These are phyloP conservation scores for Drosophila orosa DNA, from an alignment of 1,140 invertebrate species.

Conservation along the genomic window DNA sequence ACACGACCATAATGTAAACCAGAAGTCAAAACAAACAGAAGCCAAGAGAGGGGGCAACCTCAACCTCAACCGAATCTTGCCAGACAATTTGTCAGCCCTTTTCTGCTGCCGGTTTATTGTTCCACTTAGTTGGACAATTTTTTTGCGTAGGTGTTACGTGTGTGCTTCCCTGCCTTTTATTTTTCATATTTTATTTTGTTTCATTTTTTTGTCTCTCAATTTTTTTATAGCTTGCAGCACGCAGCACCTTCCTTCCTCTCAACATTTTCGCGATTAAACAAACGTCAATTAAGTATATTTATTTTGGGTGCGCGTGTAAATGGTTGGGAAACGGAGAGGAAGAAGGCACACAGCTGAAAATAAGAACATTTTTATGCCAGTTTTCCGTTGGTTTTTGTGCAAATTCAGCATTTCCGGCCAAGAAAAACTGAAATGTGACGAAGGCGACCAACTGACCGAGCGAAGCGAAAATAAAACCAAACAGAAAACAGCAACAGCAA, in stretches of 20 bases:
- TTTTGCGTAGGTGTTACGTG: conserved; percentile 49
- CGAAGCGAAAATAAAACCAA: conserved; percentile 31
- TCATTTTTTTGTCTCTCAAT: conserved; percentile 1
- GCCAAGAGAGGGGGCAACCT: neutral
- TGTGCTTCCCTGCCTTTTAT: conserved; percentile 6
- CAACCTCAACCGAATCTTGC: conserved; percentile 13
- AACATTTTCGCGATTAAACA: conserved; percentile 62
- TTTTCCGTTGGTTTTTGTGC: conserved; percentile 70
- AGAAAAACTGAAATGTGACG: conserved; percentile 79
- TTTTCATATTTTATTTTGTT: conserved; percentile 20
- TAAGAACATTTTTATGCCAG: conserved; percentile 69
- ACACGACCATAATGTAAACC: conserved; percentile 1
- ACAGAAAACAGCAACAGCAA: conserved; percentile 23
- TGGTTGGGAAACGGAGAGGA: conserved; percentile 8
- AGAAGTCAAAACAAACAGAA: conserved; percentile 24
- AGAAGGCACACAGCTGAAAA: conserved; percentile 18
- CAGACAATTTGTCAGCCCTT: conserved; percentile 72
- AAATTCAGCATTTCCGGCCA: conserved; percentile 81
- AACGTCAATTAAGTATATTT: conserved; percentile 81
- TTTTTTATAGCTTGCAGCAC: conserved; percentile 30
- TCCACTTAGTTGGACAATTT: conserved; percentile 39
- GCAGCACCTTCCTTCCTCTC: neutral
- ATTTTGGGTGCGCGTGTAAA: conserved; percentile 76
- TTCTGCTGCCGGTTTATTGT: conserved; percentile 50
- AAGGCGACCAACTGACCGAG: conserved; percentile 72